A percentile compares a stretch with the other conserved stretches of the same genome.
Evolutionary conservation across 2,797 vertebrate genomes (phyloP).

Genomic region (Anguilla megastoma): DNA sequence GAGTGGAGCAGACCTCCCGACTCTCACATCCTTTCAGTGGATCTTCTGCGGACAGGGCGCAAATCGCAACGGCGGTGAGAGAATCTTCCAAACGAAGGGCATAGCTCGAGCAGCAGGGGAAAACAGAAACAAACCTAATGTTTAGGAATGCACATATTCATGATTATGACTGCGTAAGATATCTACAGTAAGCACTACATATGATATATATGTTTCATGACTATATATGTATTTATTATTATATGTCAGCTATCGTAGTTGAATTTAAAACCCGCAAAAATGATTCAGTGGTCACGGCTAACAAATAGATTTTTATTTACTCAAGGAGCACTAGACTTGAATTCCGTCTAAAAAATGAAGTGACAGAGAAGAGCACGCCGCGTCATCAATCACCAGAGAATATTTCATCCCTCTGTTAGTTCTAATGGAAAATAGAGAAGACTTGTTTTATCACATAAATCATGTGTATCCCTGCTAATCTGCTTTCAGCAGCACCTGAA

Average conservation of each 20-base stretch:
- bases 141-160: not conserved
- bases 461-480: conserved; percentile 64
- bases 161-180: conserved; percentile 4
- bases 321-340: conserved; percentile 56
- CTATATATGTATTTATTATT: conserved; percentile 1
- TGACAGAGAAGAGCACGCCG: conserved; percentile 66
- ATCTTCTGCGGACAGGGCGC: not conserved
- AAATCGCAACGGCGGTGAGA: not conserved
- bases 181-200: not conserved
- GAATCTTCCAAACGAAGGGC: not conserved
- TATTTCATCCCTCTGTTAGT: conserved; percentile 75
- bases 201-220: not conserved
- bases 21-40: not conserved
- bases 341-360: conserved; percentile 73
- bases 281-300: conserved; percentile 55
- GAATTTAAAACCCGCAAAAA: conserved; percentile 2
- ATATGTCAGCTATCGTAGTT: not conserved
- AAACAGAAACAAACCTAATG: not conserved
- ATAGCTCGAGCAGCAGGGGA: not conserved
- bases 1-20: not conserved
- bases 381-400: conserved; percentile 75
- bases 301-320: conserved; percentile 73
- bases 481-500: conserved; percentile 63
- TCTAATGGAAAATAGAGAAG: conserved; percentile 72
- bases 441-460: conserved; percentile 77